Conservation (phyloP, 2,797 vertebrate genomes). For the Ispidina lecontei region DNA sequence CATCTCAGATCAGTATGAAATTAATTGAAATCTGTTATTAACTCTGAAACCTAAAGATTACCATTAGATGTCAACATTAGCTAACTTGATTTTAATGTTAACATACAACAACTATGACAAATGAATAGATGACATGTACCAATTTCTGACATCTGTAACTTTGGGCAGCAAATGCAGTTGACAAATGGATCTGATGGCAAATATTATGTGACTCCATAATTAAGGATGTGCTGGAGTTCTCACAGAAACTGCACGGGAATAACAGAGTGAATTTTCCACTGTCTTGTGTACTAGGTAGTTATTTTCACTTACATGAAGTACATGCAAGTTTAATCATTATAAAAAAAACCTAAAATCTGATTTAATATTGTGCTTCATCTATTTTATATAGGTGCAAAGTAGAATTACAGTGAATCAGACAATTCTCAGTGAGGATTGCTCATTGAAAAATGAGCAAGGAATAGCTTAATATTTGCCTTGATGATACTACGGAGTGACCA, state of each 20-base stretch:
- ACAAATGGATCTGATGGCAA: conserved; percentile 57
- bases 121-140: conserved; percentile 47
- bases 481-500: not conserved
- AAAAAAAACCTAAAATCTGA: not conserved
- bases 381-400: not conserved
- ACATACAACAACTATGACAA: conserved; percentile 58
- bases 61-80: conserved; percentile 34
- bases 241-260: not conserved
- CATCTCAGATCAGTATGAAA: conserved; percentile 13
- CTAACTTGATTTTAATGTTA: conserved; percentile 22
- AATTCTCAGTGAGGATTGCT: not conserved
- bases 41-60: conserved; percentile 48
- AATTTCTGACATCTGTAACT: conserved; percentile 62
- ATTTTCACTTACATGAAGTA: not conserved
- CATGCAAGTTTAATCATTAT: not conserved
- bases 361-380: not conserved
- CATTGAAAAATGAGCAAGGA: not conserved
- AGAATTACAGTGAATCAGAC: not conserved
- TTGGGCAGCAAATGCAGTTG: conserved; percentile 46
- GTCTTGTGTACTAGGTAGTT: not conserved
- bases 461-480: not conserved
- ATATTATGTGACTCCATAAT: conserved; percentile 61
- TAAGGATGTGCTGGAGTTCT: conserved; percentile 27
- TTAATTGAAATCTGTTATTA: conserved; percentile 46
- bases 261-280: conserved; percentile 9